Evolutionary conservation across 2,113 vertebrate genomes (phyloP), one percentile per base, ranked within the genome.

Genomic region (Miniopterus natalensis): DNA sequence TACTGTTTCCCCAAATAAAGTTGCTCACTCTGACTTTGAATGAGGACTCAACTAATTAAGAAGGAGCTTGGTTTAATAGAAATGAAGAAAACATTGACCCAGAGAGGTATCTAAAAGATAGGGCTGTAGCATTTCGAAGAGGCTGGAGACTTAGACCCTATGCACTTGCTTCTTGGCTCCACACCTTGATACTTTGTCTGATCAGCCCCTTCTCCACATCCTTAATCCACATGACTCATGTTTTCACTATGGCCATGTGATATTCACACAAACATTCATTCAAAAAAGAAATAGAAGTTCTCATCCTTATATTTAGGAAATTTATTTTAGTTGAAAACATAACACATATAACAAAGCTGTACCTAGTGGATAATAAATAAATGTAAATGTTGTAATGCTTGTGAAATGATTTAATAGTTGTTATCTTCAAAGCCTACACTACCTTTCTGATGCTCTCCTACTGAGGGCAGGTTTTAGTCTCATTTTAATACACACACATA

Each of bases 1-100:
- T 55, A 51, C 63, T 92, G 4, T 95, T 89, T 47, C n/a, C 84
- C 68, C 66, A 90, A 92, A 81, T 78, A 86, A 90, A 97, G 70
- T 89, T 87, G 87, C 23, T 88, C 45, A 86, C 25, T 51, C 25
- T 42, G 20, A 53, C 20, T 94, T 77, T 80, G 53, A 79, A n/a
- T 87, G 27, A 87, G 40, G 89, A 87, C 29, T 91, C 78, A 78
- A 8, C 49, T 73, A 45, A 47, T 78, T 84, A 93, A 77, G 17
- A 90, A 79, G 36, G 51, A 45, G 59, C 36, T 95, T 90, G 68
- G 83, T 81, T 96, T 92, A 87, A 89, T 25, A 80, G 70, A 94
- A 92, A 61, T 84, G 49, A 95, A 93, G 66, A 87, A 90, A 90
- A 45, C 29, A 63, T 12, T 23, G 79, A 93, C 42, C 84, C 75